These are phyloP conservation scores for Xyrichtys novacula DNA, from an alignment of 2,797 vertebrate species.

Conservation along the genomic window DNA sequence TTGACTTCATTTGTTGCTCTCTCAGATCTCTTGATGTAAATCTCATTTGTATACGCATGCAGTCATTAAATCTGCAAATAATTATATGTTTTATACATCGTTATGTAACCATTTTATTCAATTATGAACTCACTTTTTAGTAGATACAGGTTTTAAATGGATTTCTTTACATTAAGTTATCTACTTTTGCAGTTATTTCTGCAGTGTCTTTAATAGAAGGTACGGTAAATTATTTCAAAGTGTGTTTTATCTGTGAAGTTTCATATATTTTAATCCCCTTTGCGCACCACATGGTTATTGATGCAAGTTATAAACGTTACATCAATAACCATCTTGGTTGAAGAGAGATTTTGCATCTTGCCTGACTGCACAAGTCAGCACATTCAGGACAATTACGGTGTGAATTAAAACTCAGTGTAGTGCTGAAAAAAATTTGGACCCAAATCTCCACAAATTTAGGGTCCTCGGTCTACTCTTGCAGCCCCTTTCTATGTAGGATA, in stretches of 20 bases:
- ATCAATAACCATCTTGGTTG: slow-evolving; percentile 7
- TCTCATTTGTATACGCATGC: background rate
- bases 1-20: background rate
- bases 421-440: background rate
- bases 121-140: background rate
- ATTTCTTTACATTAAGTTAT: background rate
- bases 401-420: background rate
- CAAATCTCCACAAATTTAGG: slow-evolving; percentile 3
- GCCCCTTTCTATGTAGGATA: background rate
- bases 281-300: no score
- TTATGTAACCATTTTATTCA: slow-evolving; percentile 16
- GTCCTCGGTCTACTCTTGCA: background rate
- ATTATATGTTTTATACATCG: background rate
- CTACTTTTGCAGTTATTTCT: background rate
- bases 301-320: no score
- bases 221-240: slow-evolving; percentile 1
- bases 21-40: background rate
- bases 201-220: no score
- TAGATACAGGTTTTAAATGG: background rate
- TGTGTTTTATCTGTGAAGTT: background rate
- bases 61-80: slow-evolving; percentile 12
- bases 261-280: background rate
- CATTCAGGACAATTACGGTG: slow-evolving; percentile 2
- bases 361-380: background rate
- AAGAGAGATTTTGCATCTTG: background rate